Conservation (phyloP, 2,888 invertebrate species). For the Smittia sp. region DNA sequence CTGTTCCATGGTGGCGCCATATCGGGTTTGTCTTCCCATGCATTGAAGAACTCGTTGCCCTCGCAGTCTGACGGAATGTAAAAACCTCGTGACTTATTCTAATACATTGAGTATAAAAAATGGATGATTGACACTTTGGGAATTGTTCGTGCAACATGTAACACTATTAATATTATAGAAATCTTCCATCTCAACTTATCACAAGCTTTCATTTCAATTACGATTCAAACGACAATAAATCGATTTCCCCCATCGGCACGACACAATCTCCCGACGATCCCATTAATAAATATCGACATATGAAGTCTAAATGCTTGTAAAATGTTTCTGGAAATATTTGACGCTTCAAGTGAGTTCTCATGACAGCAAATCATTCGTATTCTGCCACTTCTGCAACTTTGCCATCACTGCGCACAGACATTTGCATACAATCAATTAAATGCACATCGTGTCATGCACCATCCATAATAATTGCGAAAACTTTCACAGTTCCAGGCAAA, state of each 20-base stretch:
- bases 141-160: not conserved
- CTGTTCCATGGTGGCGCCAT: no score
- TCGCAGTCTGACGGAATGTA: not conserved
- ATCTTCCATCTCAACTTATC: no score
- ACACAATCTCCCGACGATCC: no score
- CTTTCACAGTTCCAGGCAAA: not conserved
- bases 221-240: no score
- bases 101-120: not conserved
- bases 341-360: not conserved
- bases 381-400: no score
- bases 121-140: not conserved
- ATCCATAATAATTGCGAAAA: not conserved
- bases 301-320: not conserved
- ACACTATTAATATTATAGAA: no score
- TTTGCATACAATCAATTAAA: slow-evolving; percentile 6
- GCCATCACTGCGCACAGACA: not conserved
- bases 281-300: no score
- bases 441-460: slow-evolving; percentile 2
- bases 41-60: no score
- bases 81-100: not conserved
- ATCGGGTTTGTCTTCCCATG: no score
- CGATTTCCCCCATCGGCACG: no score
- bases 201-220: no score
- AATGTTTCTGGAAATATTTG: slow-evolving; percentile 4
- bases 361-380: not conserved